These are phyloP conservation scores for human DNA, from an alignment of 2,113 vertebrate species.

Conservation along the genomic window DNA sequence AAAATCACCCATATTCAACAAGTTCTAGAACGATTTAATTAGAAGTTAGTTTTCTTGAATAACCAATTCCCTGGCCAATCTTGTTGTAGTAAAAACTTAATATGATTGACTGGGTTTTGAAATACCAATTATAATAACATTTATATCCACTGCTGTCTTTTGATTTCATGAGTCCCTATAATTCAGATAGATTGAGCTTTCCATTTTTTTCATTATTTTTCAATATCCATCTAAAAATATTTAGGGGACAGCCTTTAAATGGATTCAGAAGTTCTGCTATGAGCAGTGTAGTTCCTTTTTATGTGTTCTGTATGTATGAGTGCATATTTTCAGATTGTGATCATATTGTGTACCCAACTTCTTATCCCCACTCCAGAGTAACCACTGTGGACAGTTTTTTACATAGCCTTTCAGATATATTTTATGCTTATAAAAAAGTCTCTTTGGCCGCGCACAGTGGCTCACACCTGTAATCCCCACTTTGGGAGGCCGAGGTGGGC, in stretches of 20 bases:
- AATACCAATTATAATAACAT: background rate
- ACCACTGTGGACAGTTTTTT: background rate
- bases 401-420: background rate
- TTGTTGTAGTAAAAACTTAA: conserved; percentile 21
- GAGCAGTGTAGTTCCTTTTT: background rate
- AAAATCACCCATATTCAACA: background rate
- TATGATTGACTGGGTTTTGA: conserved; percentile 17
- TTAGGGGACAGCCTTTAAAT: background rate
- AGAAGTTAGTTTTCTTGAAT: conserved; percentile 24
- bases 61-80: background rate
- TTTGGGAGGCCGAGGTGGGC: no score
- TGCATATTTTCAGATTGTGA: background rate
- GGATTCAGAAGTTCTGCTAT: background rate
- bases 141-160: background rate
- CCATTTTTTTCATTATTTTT: background rate
- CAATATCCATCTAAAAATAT: background rate
- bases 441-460: background rate
- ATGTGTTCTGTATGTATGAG: background rate
- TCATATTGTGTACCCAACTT: background rate
- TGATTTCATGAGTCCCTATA: background rate
- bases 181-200: background rate
- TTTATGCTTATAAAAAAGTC: background rate
- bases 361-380: background rate
- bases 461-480: no score
- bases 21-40: conserved; percentile 37